Percentiles rank a stretch among this genome's conserved stretches.
phyloP scores from a whole-genome alignment of 2,888 invertebrate genomes.

The Thereva unica region DNA sequence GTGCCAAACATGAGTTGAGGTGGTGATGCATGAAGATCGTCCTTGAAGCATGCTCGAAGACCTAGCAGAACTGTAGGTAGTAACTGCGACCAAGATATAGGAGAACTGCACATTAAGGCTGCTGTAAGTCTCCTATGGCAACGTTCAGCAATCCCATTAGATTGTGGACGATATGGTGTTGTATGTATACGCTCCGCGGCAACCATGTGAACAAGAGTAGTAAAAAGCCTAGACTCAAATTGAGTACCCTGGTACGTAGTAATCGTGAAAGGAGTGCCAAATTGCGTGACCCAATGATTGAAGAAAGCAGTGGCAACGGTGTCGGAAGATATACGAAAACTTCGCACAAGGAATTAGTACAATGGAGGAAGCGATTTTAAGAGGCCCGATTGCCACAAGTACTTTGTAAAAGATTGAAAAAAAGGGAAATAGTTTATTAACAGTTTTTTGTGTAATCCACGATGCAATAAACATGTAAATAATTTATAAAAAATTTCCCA shows the following conservation, averaged over 20 bases:
- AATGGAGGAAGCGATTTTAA: no score
- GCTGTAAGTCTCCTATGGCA: slow-evolving; percentile 54
- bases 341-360: no score
- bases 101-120: slow-evolving; percentile 47
- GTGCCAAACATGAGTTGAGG: slow-evolving; percentile 49
- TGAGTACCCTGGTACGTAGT: no score
- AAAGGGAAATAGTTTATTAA: no score
- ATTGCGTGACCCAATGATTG: no score
- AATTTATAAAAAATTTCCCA: neutral
- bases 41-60: slow-evolving; percentile 46
- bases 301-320: no score
- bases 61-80: slow-evolving; percentile 51
- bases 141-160: slow-evolving; percentile 53
- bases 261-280: no score
- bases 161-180: slow-evolving; percentile 51
- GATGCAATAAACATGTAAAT: neutral
- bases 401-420: neutral
- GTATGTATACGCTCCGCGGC: slow-evolving; percentile 40
- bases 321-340: no score
- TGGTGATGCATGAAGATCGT: slow-evolving; percentile 46
- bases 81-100: slow-evolving; percentile 45
- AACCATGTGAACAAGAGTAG: slow-evolving; percentile 4
- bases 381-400: no score
- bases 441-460: neutral
- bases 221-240: neutral